Percentiles rank a stretch among this genome's conserved stretches.
phyloP scores from a whole-genome alignment of 2,888 invertebrate genomes.

The Parnassius glacialis region DNA sequence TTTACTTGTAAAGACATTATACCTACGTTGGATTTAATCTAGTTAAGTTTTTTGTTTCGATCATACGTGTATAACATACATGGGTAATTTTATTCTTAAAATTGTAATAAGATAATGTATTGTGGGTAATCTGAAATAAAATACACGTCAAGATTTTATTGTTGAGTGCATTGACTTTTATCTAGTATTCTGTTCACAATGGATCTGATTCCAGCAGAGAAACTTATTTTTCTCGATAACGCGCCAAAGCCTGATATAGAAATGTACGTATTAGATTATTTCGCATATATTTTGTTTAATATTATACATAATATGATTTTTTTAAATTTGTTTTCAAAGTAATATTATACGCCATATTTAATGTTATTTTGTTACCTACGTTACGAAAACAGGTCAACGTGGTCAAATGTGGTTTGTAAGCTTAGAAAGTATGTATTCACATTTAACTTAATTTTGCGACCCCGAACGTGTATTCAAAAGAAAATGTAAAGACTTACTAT shows the following conservation, averaged over 20 bases:
- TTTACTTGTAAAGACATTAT: constrained; percentile 22
- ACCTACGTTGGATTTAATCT: constrained; percentile 16
- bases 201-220: constrained; percentile 27
- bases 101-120: neutral
- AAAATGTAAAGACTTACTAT: no score
- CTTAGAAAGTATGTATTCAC: no score
- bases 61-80: constrained; percentile 4
- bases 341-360: no score
- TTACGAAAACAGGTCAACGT: no score
- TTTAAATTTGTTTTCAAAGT: no score
- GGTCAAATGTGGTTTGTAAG: no score
- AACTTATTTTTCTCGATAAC: constrained; percentile 25
- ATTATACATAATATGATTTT: no score
- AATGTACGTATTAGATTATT: constrained; percentile 35
- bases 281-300: no score
- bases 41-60: constrained; percentile 15
- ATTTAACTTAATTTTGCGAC: no score
- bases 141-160: neutral
- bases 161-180: neutral
- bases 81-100: neutral
- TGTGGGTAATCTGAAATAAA: constrained; percentile 3
- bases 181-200: constrained; percentile 8
- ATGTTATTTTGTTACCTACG: no score
- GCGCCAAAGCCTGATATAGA: constrained; percentile 33
- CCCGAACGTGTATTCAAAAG: no score